These are phyloP conservation scores for Equus przewalskii DNA, from an alignment of 2,113 vertebrate genomes.

Conservation along the genomic window DNA sequence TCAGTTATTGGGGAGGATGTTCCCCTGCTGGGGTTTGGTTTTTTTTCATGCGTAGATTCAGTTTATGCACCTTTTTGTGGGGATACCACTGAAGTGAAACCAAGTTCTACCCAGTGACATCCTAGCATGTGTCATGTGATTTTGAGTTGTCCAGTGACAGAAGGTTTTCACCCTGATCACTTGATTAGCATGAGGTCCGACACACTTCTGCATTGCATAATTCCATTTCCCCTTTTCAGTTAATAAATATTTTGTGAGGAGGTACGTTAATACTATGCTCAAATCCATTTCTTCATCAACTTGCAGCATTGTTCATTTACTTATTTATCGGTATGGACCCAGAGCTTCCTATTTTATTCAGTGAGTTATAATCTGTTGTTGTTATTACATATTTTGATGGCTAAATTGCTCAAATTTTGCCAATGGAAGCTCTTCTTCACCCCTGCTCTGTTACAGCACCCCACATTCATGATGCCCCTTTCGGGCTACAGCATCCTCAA, in stretches of 20 bases:
- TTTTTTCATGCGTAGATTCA: neutral
- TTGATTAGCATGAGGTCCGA: accelerated
- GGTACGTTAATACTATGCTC: neutral
- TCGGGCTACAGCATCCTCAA: neutral
- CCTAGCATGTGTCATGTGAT: neutral
- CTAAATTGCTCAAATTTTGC: neutral
- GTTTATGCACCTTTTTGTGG: neutral
- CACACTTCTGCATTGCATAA: too few relatives aligned
- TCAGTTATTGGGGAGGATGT: neutral
- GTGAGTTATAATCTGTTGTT: neutral
- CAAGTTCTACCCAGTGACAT: accelerated
- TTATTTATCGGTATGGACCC: neutral
- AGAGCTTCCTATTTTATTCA: neutral
- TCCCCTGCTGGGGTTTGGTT: neutral
- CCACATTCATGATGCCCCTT: neutral
- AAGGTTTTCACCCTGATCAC: neutral
- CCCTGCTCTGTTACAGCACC: neutral
- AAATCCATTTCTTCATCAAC: neutral
- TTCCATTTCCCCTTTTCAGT: neutral
- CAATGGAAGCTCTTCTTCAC: neutral
- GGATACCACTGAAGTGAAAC: neutral
- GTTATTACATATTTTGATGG: neutral
- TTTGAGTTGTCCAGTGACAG: neutral
- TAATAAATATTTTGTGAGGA: neutral
- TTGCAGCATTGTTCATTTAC: neutral